Evolutionary conservation across 2,888 invertebrate genomes (phyloP), one percentile per base, ranked within the genome.

Genomic region (Liodrosophila aerea): DNA sequence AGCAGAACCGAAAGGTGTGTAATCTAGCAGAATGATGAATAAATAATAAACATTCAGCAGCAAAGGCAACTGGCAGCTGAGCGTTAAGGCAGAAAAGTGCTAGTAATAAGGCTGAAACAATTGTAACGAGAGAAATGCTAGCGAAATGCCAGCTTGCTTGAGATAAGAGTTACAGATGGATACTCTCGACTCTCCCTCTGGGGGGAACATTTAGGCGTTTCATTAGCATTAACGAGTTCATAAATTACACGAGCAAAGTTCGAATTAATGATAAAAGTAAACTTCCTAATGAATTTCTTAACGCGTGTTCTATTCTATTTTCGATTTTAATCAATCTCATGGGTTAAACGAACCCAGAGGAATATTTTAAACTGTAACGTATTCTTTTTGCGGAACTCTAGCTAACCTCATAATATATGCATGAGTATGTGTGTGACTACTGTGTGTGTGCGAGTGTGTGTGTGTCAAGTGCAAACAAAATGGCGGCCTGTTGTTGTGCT

Each of bases 401-500:
- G 22, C 22, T 36, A 44, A 18, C 34, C 18, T 40, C 40, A 52
- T 56, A 36, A 45, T 51, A 41, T 51, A 46, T 70, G 56, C 69
- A 51, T 59, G 36, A 64, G 36, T 33, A 13, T 41, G 40, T 7
- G 45, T 13, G 30, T 11, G 29, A 18, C 2, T 41, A 7, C 15
- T 1, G 41, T 5, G 7, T 41, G 22, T 46, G 12, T 52, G n/a
- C 40, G 22, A 44, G 27, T 51, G 44, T 51, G 49, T 43, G 52
- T 50, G 74, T 75, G 78, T 66, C 78, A 73, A 74, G 53, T 77
- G 81, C 77, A 81, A 74, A 81, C 78, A 81, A 77, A 81, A 81
- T 77, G 69, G 69, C 71, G 45, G 58, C 41, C 62, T 34, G 30
- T 29, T 43, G 34, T 30, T 37, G 13, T 30, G 34, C 37, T 34